Conservation (phyloP, 2,888 invertebrate genomes). For the Erpobdella octoculata region DNA sequence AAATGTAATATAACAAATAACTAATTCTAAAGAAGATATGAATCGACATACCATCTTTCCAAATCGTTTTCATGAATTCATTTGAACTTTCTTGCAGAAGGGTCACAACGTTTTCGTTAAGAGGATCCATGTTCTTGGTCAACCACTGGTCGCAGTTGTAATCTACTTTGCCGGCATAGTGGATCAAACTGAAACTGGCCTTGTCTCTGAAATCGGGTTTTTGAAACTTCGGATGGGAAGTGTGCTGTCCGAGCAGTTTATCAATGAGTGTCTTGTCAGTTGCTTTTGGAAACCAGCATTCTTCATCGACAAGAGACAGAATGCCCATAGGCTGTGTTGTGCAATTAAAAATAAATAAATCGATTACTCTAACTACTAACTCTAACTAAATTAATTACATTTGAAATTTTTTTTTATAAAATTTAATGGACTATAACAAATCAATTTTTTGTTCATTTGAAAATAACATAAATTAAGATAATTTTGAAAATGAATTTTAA, state of each 20-base stretch:
- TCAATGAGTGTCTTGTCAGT: conserved; percentile 98
- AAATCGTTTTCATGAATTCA: conserved; percentile 65
- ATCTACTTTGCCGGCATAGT: conserved; percentile 84
- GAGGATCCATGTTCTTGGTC: conserved; percentile 99
- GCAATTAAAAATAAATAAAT: not conserved
- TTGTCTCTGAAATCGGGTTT: conserved; percentile 62
- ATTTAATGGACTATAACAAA: not conserved
- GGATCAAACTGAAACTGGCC: conserved; percentile 91
- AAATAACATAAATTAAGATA: no score
- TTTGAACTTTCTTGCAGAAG: conserved; percentile 73
- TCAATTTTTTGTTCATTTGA: not conserved
- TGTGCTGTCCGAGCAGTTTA: conserved; percentile 88
- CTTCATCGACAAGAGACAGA: conserved; percentile 93
- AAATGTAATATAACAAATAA: not conserved
- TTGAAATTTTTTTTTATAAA: no score
- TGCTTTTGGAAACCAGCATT: conserved; percentile 99
- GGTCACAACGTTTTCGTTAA: conserved; percentile 96
- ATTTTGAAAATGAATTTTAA: no score
- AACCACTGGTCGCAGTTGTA: conserved; percentile 94
- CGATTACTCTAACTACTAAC: no score
- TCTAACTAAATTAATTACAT: no score
- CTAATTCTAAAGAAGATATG: not conserved
- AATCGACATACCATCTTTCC: conserved; percentile 79
- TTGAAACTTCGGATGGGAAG: conserved; percentile 92
- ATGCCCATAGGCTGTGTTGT: conserved; percentile 83